Evolutionary conservation across 1,140 invertebrate genomes (phyloP), one percentile per base, ranked within the genome.

Genomic region (Physella acuta): DNA sequence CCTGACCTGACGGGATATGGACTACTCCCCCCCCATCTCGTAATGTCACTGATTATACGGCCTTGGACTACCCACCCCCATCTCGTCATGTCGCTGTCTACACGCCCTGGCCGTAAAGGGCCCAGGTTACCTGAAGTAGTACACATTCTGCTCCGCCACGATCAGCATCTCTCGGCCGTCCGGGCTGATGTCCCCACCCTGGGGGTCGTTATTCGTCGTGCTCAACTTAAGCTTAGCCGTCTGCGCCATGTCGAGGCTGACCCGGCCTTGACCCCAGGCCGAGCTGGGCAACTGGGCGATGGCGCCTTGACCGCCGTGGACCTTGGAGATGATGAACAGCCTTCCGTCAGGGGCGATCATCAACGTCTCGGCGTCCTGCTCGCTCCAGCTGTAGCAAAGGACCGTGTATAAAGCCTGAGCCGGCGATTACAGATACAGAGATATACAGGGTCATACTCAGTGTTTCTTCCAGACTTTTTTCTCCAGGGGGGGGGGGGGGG

Each of bases 261-360:
- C 75, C 2, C 34, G 36, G 3, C 68, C 51, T 56, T 62, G 39
- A 51, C 33, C 26, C 77, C 77, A 80, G 4, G 71, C 77, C 28
- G 31, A 56, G 20, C 17, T 34, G 1, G 78, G 76, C 0, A 81
- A 55, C 33, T 74, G 71, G 34, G 75, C 75, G 33, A 78, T 58
- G 30, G 70, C 67, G 3, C 67, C 67, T 33, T 73, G 71, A 0
- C 73, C 73, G 0, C 52, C 62, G 20, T 28, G 60, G 2, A 75
- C 73, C 62, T 78, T 80, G 44, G 80, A 78, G 17, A 78, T 68
- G 14, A 79, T 36, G 61, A 75, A 79, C 1, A 79, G 68, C 30
- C 76, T 72, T 0, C 71, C 78, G 17, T 61, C 31, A 0, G 68
- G 72, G 31, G 74, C 76, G 2, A 79, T 74, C 72, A 80, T 73